A percentile compares a stretch with the other conserved stretches of the same genome.
These are phyloP conservation scores for Lasiommata megera DNA, from an alignment of 2,888 invertebrate species.

Conservation along the genomic window DNA sequence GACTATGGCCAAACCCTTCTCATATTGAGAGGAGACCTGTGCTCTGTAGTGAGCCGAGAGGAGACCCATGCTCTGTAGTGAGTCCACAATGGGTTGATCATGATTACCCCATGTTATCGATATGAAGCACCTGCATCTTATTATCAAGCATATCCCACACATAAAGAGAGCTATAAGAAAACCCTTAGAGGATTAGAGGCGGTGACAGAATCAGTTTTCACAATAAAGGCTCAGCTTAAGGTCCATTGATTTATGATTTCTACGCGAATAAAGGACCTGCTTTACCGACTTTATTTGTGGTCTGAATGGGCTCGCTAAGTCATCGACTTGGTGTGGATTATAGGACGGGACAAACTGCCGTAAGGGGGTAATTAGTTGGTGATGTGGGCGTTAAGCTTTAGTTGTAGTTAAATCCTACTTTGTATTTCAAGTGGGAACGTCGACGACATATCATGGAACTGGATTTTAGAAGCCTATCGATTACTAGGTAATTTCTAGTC, in stretches of 20 bases:
- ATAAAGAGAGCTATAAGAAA: slow-evolving; percentile 56
- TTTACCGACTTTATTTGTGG: slow-evolving; percentile 30
- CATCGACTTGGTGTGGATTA: slow-evolving; percentile 28
- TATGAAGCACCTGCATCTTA: slow-evolving; percentile 20
- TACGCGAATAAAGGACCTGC: slow-evolving; percentile 61
- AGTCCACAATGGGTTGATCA: too few species aligned
- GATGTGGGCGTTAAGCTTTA: neutral
- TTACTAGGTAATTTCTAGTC: too few species aligned
- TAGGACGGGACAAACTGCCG: neutral
- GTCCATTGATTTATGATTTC: slow-evolving; percentile 70
- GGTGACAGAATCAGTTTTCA: slow-evolving; percentile 67
- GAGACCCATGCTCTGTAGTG: too few species aligned
- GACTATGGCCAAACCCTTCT: too few species aligned
- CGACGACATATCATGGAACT: too few species aligned
- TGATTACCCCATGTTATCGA: too few species aligned
- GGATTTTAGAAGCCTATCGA: too few species aligned
- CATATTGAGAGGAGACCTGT: too few species aligned
- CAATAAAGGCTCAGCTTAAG: slow-evolving; percentile 56
- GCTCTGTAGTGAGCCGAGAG: too few species aligned
- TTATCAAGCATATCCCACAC: slow-evolving; percentile 36
- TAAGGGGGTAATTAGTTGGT: neutral
- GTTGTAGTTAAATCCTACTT: neutral
- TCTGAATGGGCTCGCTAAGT: slow-evolving; percentile 35
- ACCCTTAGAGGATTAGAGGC: slow-evolving; percentile 70
- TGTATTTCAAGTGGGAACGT: too few species aligned